A percentile compares a stretch with the other conserved stretches of the same genome.
These are phyloP conservation scores for Chunga burmeisteri DNA, from an alignment of 2,113 vertebrate species.

Conservation along the genomic window DNA sequence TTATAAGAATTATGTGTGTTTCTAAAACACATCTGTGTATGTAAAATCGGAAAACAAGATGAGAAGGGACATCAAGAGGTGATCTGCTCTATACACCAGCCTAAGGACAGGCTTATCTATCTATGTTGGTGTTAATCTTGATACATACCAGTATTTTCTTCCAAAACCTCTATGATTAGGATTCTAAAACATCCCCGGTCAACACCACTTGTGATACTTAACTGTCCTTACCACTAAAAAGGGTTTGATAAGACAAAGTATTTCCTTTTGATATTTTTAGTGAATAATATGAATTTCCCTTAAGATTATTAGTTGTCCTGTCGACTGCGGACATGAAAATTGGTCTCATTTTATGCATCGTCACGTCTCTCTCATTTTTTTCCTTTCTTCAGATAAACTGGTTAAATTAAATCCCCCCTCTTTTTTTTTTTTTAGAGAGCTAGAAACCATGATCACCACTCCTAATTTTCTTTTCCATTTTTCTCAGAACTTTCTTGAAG, in stretches of 20 bases:
- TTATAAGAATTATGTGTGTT: accelerated
- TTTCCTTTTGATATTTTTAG: not conserved
- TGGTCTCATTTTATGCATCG: not conserved
- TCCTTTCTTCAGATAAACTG: not conserved
- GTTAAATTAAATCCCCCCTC: not conserved
- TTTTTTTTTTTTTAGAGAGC: not conserved
- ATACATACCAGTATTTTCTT: not conserved
- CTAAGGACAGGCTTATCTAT: not conserved
- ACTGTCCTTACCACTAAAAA: not conserved
- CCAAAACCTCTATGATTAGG: not conserved
- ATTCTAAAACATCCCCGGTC: not conserved
- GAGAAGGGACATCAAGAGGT: not conserved
- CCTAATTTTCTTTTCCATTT: not conserved
- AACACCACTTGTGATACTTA: not conserved
- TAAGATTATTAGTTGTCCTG: not conserved
- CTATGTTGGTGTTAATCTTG: not conserved
- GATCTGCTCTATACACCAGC: not conserved
- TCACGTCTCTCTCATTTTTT: not conserved
- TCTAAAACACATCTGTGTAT: not conserved
- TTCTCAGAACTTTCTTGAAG: not conserved
- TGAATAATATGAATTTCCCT: not conserved
- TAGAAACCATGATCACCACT: not conserved
- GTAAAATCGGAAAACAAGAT: not conserved
- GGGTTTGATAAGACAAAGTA: not conserved
- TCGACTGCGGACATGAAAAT: not conserved